These are phyloP conservation scores for Magallana angulata DNA, from an alignment of 1,140 invertebrate species.

Conservation along the genomic window DNA sequence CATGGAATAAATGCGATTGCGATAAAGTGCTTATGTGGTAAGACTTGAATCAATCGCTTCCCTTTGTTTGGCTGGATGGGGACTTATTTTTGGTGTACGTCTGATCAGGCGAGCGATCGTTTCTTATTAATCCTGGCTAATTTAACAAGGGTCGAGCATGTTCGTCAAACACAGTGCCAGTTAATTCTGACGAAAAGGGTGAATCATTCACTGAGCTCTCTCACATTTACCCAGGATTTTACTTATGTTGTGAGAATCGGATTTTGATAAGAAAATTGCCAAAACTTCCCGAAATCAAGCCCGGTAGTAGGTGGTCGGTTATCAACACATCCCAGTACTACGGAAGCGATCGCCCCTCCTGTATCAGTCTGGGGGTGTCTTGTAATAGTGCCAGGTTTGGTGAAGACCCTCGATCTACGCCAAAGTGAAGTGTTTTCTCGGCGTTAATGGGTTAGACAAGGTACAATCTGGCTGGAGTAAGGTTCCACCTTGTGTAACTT, in stretches of 20 bases:
- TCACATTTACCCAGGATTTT: slow-evolving; percentile 12
- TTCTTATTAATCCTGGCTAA: slow-evolving; percentile 13
- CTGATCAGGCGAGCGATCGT: neutral
- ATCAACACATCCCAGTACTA: neutral
- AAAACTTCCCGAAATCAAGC: neutral
- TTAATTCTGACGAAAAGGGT: neutral
- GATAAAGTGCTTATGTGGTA: neutral
- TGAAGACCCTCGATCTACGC: neutral
- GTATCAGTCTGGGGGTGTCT: neutral
- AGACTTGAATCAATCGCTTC: neutral
- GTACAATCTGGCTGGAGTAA: neutral
- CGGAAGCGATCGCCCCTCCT: neutral
- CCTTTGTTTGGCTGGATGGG: neutral
- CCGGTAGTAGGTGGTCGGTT: neutral
- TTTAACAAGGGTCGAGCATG: neutral
- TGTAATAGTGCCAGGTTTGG: neutral
- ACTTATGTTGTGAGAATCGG: slow-evolving; percentile 29
- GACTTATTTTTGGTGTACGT: neutral
- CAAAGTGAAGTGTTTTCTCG: slow-evolving; percentile 2
- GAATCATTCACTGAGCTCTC: neutral
- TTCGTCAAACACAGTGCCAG: neutral
- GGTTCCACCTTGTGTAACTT: neutral
- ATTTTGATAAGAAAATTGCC: slow-evolving; percentile 29
- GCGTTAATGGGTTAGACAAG: neutral
- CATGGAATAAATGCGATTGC: neutral